Conservation (phyloP, 2,888 invertebrate genomes). For the Drosophila stalkeri region DNA sequence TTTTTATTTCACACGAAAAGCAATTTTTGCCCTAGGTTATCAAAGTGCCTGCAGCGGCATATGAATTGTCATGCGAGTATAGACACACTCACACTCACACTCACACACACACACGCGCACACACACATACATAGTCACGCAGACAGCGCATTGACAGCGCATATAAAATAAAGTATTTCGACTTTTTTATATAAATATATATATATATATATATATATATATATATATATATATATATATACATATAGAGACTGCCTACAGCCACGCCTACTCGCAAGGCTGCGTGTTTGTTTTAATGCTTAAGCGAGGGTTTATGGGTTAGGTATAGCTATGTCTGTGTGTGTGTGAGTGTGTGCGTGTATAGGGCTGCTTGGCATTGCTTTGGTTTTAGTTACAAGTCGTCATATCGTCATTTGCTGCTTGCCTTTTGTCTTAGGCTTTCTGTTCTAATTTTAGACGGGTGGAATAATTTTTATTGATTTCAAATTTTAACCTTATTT, state of each 20-base stretch:
- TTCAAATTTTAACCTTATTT: conserved; percentile 83
- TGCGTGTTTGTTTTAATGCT: conserved; percentile 40
- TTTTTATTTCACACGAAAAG: conserved; percentile 35
- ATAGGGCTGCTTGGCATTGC: conserved; percentile 25
- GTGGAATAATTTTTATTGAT: conserved; percentile 84
- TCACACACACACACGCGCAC: neutral
- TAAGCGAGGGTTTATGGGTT: neutral
- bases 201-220: too few species aligned
- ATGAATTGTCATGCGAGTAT: conserved; percentile 69
- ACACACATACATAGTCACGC: conserved; percentile 1
- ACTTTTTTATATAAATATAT: too few species aligned
- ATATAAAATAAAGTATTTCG: conserved; percentile 25
- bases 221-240: too few species aligned
- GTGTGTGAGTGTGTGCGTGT: neutral
- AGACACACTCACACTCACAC: conserved; percentile 21
- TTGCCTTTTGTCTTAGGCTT: conserved; percentile 50
- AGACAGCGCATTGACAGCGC: conserved; percentile 32
- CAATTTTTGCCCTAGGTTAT: conserved; percentile 20
- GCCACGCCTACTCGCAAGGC: conserved; percentile 17
- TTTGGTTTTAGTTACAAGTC: conserved; percentile 35
- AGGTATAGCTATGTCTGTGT: neutral
- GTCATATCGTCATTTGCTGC: conserved; percentile 18
- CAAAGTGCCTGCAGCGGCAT: conserved; percentile 20
- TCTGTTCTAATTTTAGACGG: conserved; percentile 84
- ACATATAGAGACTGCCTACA: conserved; percentile 16